A percentile compares a stretch with the other conserved stretches of the same genome.
phyloP scores from a whole-genome alignment of 1,140 invertebrate genomes.

The Calephelis nemesis region DNA sequence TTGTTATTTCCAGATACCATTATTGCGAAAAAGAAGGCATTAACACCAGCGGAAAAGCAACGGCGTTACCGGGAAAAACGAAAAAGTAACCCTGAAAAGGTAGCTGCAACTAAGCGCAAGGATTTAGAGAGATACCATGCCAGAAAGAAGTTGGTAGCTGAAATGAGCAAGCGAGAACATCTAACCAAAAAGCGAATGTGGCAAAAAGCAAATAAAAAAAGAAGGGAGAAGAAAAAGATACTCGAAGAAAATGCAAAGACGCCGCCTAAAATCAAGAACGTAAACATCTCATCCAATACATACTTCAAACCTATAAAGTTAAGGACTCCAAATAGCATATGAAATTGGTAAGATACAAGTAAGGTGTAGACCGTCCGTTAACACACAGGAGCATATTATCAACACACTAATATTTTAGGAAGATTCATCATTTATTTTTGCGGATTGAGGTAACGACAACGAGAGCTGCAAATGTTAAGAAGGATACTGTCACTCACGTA shows the following conservation, averaged over 20 bases:
- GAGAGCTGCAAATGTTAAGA: slow-evolving; percentile 16
- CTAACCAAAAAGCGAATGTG: slow-evolving; percentile 18
- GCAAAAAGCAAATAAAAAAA: slow-evolving; percentile 24
- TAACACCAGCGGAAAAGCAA: slow-evolving; percentile 19
- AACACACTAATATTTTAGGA: background rate
- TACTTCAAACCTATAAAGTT: slow-evolving; percentile 9
- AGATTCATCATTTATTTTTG: slow-evolving; percentile 13
- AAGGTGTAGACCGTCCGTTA: slow-evolving; percentile 17
- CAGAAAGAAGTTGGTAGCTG: slow-evolving; percentile 8
- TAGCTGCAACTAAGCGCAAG: slow-evolving; percentile 18
- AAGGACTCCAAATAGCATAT: slow-evolving; percentile 22
- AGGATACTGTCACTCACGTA: slow-evolving; percentile 9
- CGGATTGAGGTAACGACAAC: background rate
- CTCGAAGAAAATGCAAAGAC: background rate
- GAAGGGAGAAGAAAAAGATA: slow-evolving; percentile 12
- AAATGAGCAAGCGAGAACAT: slow-evolving; percentile 18
- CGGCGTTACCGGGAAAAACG: slow-evolving; percentile 4
- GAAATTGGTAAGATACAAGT: slow-evolving; percentile 20
- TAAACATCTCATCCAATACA: background rate
- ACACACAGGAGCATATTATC: background rate
- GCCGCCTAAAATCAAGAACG: background rate
- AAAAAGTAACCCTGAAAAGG: slow-evolving; percentile 19
- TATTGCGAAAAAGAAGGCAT: slow-evolving; percentile 18
- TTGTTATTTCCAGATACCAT: slow-evolving; percentile 5
- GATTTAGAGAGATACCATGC: slow-evolving; percentile 16